phyloP scores from a whole-genome alignment of 1,140 invertebrate genomes.

The Anastatus disparis region DNA sequence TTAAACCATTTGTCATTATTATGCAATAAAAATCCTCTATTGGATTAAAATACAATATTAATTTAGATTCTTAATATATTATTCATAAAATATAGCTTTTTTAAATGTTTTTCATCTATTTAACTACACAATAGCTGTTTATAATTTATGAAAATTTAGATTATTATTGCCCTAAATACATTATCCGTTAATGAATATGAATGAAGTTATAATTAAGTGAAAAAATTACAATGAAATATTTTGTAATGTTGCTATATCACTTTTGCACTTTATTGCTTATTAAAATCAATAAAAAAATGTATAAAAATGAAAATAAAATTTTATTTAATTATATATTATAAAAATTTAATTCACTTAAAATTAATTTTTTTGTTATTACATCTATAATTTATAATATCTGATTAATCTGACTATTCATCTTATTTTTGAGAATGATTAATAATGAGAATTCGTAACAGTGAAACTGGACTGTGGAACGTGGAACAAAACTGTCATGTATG shows the following conservation, averaged over 20 bases:
- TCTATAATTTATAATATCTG: no score
- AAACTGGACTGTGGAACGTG: background rate
- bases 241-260: no score
- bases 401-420: no score
- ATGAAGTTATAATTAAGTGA: background rate
- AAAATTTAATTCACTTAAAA: no score
- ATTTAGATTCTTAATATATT: background rate
- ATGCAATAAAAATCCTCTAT: conserved; percentile 3
- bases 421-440: no score
- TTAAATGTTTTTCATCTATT: conserved; percentile 8
- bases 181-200: conserved; percentile 1
- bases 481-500: conserved; percentile 22
- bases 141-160: conserved; percentile 24
- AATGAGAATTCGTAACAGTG: conserved; percentile 1
- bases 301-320: no score
- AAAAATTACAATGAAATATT: no score
- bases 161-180: conserved; percentile 5
- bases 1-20: background rate
- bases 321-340: no score
- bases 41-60: conserved; percentile 15
- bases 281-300: no score
- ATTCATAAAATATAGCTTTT: conserved; percentile 8
- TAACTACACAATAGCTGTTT: no score
- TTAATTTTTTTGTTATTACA: no score
- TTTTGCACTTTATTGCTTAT: no score